Percentiles rank a stretch among this genome's conserved stretches.
phyloP scores from a whole-genome alignment of 2,113 vertebrate species.

The Capreolus pygargus region DNA sequence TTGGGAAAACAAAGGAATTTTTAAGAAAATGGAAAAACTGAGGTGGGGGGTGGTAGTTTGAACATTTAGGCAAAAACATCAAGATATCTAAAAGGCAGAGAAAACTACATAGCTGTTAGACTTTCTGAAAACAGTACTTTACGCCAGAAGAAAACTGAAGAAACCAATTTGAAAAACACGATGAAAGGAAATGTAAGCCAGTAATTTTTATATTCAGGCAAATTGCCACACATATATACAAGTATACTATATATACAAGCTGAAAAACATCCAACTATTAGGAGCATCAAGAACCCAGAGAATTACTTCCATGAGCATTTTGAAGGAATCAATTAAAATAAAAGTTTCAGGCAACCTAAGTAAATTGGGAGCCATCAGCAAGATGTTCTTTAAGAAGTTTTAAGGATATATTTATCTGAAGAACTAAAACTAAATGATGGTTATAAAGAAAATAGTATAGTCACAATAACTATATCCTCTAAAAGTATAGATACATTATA shows the following conservation, averaged over 20 bases:
- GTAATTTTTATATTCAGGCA: background rate
- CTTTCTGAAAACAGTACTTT: background rate
- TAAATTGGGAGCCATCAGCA: background rate
- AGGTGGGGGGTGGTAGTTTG: accelerated
- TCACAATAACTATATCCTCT: background rate
- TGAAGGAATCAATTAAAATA: background rate
- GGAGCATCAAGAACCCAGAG: background rate
- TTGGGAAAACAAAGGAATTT: background rate
- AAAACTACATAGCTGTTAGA: background rate
- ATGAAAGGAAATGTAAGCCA: background rate
- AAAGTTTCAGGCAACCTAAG: background rate
- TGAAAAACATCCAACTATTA: background rate
- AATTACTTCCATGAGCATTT: background rate
- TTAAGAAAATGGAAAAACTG: background rate
- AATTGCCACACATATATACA: background rate
- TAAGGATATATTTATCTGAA: background rate
- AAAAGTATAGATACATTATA: background rate
- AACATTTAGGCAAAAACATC: background rate
- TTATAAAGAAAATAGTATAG: background rate
- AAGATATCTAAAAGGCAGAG: background rate
- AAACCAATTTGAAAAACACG: background rate
- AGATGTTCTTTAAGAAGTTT: background rate
- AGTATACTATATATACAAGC: background rate
- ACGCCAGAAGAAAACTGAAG: background rate
- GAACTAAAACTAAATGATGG: background rate